phyloP scores from a whole-genome alignment of 2,797 vertebrate species.

The Cirrhinus mrigala region DNA sequence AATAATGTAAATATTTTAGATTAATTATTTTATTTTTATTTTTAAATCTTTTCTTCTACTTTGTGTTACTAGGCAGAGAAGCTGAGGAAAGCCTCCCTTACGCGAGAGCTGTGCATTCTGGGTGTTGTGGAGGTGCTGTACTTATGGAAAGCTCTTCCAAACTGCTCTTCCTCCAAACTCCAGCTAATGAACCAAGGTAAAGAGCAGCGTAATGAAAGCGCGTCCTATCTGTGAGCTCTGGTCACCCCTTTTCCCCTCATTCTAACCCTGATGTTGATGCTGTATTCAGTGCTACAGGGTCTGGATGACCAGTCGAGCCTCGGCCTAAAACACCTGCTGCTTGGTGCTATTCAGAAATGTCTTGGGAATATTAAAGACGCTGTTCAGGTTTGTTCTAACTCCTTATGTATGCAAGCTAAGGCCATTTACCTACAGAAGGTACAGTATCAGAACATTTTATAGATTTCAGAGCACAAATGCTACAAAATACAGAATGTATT shows the following conservation, averaged over 20 bases:
- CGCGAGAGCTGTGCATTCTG: conserved; percentile 90
- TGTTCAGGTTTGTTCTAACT: conserved; percentile 82
- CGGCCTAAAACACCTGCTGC: conserved; percentile 93
- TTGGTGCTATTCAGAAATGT: conserved; percentile 95
- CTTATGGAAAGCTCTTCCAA: conserved; percentile 96
- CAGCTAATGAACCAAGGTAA: conserved; percentile 94
- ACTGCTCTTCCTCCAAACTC: conserved; percentile 92
- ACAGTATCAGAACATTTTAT: neutral
- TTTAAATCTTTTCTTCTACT: neutral
- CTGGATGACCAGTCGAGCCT: conserved; percentile 84
- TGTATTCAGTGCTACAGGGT: conserved; percentile 86
- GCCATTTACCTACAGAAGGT: neutral
- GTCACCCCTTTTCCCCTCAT: neutral
- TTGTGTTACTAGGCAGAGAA: conserved; percentile 84
- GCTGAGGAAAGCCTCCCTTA: conserved; percentile 85
- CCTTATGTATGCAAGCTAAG: neutral
- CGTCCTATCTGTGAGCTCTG: neutral
- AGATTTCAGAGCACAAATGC: neutral
- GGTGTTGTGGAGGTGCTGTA: conserved; percentile 95
- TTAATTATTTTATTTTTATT: too few species aligned
- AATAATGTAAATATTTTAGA: too few species aligned
- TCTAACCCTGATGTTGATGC: neutral
- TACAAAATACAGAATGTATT: neutral
- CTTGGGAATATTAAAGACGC: conserved; percentile 93
- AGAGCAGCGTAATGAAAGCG: neutral